A percentile compares a stretch with the other conserved stretches of the same genome.
Conservation (phyloP, 2,888 invertebrate species). For the Nezara viridula region DNA sequence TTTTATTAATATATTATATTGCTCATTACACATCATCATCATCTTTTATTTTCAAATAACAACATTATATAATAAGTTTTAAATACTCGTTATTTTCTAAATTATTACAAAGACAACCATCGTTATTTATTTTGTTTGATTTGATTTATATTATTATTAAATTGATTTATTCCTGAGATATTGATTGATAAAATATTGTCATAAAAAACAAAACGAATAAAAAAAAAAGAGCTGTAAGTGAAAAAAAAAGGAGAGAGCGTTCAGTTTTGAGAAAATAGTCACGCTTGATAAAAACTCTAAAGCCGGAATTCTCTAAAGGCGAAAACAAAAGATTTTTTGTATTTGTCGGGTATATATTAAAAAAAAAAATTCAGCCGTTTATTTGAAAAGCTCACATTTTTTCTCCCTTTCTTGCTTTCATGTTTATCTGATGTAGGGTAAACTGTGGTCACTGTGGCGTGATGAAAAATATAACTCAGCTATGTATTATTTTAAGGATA, state of each 20-base stretch:
- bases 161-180: too few relatives aligned
- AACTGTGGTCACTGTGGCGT: background rate
- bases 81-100: too few relatives aligned
- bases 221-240: background rate
- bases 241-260: background rate
- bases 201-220: too few relatives aligned
- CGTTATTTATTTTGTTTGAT: too few relatives aligned
- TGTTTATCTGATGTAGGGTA: background rate
- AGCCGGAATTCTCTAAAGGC: background rate
- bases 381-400: background rate
- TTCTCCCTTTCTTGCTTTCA: background rate
- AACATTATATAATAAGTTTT: too few relatives aligned
- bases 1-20: too few relatives aligned
- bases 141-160: too few relatives aligned
- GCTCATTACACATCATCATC: too few relatives aligned
- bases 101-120: too few relatives aligned
- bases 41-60: too few relatives aligned
- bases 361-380: background rate
- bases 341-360: background rate
- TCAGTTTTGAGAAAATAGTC: background rate
- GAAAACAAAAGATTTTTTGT: slow-evolving; percentile 7
- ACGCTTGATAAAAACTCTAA: slow-evolving; percentile 8
- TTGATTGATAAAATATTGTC: too few relatives aligned
- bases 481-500: background rate
- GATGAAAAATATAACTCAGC: background rate